Base-by-base conservation (phyloP, 2,113 vertebrate genomes). In the Stigmatopora nigra region DNA sequence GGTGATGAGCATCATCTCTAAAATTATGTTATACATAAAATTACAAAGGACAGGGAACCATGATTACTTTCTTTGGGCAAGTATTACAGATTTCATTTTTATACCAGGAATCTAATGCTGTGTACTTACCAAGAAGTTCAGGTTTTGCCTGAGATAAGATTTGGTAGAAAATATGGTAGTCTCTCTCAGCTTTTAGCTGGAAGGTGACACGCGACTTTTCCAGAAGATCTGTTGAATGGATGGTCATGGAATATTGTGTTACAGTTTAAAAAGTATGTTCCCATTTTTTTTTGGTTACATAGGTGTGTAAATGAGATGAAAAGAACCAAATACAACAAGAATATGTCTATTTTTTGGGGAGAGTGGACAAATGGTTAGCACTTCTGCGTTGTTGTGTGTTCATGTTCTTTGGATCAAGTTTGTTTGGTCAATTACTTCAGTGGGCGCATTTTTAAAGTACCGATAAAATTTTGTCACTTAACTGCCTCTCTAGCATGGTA, bases 111-210 rank as follows among this genome's bases (percentile, higher is more conserved):
- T 13, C 4, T 35, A 5, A 15, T 49, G 44, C n/a, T 51, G 17
- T 45, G 44, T 45, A 74, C 69, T 67, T 76, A 95, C 94, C 94
- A 38, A 96, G 86, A 20, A 95, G 87, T 66, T 96, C 94, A 0
- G 94, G 93, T 73, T 95, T 96, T 80, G 87, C 91, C 55, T 95
- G 94, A 78, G 94, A 95, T 76, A 96, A 84, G 69, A 96, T 96
- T 89, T 96, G 94, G 72, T 96, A 96, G 88, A 92, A 96, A 80
- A 96, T 95, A 77, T 96, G 94, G 70, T 95, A 96, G 71, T 95
- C 93, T 66, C 94, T 90, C 80, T 96, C 94, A 66, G 92, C 81
- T 79, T 93, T 95, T 4, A 95, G 92, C 88, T 96, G 94, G 75
- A 90, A 96, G 72, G 91, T 92, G 19, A 94, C 92, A 0, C 94